Percentiles rank a stretch among this genome's conserved stretches.
phyloP scores from a whole-genome alignment of 2,113 vertebrate genomes.

The Odobenus rosmarus region DNA sequence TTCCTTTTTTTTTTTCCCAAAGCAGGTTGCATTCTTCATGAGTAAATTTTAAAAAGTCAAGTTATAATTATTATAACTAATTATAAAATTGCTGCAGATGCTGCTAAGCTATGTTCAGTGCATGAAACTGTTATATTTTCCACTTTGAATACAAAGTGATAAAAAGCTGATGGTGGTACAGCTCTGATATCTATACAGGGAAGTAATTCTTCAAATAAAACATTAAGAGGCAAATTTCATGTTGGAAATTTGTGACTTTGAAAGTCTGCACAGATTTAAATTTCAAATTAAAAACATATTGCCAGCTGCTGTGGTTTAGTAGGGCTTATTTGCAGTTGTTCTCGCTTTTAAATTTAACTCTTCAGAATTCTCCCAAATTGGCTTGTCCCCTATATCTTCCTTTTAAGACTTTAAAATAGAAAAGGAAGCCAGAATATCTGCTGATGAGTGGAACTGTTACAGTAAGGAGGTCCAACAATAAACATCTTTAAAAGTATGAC shows the following conservation, averaged over 20 bases:
- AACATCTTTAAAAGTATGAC: background rate
- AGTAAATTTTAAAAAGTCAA: background rate
- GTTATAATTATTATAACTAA: background rate
- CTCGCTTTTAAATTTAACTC: conserved; percentile 18
- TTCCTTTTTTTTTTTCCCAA: background rate
- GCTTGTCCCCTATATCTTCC: background rate
- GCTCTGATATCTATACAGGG: background rate
- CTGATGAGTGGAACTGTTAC: background rate
- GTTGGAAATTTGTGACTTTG: conserved; percentile 45
- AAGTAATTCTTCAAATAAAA: conserved; percentile 23
- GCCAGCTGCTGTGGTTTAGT: background rate
- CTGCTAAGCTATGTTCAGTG: background rate
- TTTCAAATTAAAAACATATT: conserved; percentile 54
- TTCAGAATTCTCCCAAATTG: conserved; percentile 30
- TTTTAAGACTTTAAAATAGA: conserved; percentile 29
- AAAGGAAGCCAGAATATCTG: background rate
- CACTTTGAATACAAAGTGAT: conserved; percentile 16
- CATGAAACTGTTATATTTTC: background rate
- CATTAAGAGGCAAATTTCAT: background rate
- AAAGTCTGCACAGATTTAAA: conserved; percentile 20
- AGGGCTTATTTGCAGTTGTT: background rate
- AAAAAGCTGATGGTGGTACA: background rate
- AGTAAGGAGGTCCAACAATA: background rate
- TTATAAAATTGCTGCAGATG: background rate
- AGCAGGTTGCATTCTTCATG: background rate